Base-by-base conservation (phyloP, 2,797 vertebrate genomes). In the Amphiprion clarkii region DNA sequence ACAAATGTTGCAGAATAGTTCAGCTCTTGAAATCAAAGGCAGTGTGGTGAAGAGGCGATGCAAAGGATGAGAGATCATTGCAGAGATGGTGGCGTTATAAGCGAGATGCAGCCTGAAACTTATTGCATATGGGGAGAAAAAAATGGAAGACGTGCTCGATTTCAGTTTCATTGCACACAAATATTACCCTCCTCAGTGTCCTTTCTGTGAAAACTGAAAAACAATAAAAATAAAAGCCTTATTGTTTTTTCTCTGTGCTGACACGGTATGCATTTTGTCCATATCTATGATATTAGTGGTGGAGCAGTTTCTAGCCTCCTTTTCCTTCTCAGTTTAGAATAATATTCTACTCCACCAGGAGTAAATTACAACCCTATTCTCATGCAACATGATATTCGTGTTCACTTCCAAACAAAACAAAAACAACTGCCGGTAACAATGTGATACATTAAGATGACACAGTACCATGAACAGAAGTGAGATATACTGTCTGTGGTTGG, bases 1-100 rank as follows among this genome's bases (percentile, higher is more conserved):
- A 95, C 93, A 95, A 94, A 95, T 95, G 94, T 94, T 95, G 94
- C 94, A 95, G 94, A 95, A 95, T 94, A 95, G 94, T 95, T 95
- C 94, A 93, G 90, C 94, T 95, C 94, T 95, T 94, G 93, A 94
- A 94, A 95, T 94, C 91, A 95, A 93, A 92, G 89, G 90, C 88
- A 76, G 88, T 59, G 82, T 64, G 86, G 89, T 89, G 82, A 90
- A 73, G 83, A 81, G 84, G 87, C 85, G 86, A 92, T 85, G 91
- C 87, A 89, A 86, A 88, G 76, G 85, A 93, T 90, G 91, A 87
- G 77, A 70, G 80, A 80, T 81, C 87, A 68, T 83, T 90, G 88
- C 87, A 73, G 88, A 83, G 85, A 92, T 93, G 90, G 70, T 33
- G 79, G 80, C 66, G n/a, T 71, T 86, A 63, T 14, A 74, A 78